A percentile compares a stretch with the other conserved stretches of the same genome.
These are phyloP conservation scores for Pseudochaenichthys georgianus DNA, from an alignment of 2,797 vertebrate species.

Conservation along the genomic window DNA sequence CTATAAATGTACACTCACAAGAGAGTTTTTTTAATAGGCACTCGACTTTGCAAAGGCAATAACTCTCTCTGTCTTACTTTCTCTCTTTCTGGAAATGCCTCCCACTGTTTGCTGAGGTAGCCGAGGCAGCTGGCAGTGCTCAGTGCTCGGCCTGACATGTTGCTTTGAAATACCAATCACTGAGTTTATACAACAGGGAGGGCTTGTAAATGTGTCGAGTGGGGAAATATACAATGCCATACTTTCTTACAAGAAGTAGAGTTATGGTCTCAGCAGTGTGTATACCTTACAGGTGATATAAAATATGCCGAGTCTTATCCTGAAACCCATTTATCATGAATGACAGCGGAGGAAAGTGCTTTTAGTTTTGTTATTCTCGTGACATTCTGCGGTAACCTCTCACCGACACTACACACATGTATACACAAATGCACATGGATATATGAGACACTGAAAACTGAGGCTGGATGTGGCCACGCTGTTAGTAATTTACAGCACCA, in stretches of 20 bases:
- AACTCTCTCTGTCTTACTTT: constrained; percentile 78
- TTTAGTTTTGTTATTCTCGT: constrained; percentile 75
- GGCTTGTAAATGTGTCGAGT: constrained; percentile 94
- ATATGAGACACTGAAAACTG: constrained; percentile 36
- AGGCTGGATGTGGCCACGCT: constrained; percentile 66
- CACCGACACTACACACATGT: constrained; percentile 59
- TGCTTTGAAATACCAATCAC: constrained; percentile 97
- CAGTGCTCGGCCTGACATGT: constrained; percentile 90
- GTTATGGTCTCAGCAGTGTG: constrained; percentile 92
- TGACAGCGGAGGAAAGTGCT: constrained; percentile 91
- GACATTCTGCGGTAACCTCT: constrained; percentile 52
- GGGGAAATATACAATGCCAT: constrained; percentile 92
- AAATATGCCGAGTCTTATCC: constrained; percentile 92
- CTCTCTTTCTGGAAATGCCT: constrained; percentile 53
- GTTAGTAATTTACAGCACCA: constrained; percentile 89
- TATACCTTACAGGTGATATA: constrained; percentile 95
- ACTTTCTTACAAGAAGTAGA: constrained; percentile 93
- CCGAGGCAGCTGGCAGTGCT: constrained; percentile 91
- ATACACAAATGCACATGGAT: constrained; percentile 35
- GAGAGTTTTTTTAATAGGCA: constrained; percentile 90
- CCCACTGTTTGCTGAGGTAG: constrained; percentile 79
- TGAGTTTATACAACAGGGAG: constrained; percentile 95
- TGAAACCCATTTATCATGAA: constrained; percentile 89
- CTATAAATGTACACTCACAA: constrained; percentile 92
- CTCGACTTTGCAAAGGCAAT: constrained; percentile 88